These are phyloP conservation scores for Drosophila phalerata DNA, from an alignment of 2,888 invertebrate species.

Conservation along the genomic window DNA sequence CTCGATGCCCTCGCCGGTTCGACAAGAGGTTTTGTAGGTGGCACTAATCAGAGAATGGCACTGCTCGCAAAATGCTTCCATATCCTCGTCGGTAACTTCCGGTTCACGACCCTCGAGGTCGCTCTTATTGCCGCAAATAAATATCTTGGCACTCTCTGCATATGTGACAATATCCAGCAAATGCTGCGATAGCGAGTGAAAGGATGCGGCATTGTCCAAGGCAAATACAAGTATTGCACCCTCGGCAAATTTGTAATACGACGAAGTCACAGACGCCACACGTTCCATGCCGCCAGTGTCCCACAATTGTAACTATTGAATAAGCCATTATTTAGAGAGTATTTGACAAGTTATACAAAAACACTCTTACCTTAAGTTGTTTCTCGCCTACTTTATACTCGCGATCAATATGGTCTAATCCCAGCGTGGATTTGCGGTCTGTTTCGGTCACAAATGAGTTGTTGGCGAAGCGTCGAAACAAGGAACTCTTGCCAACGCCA, in stretches of 20 bases:
- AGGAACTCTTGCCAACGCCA: conserved; percentile 97
- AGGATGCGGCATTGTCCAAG: conserved; percentile 95
- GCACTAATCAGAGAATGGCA: conserved; percentile 95
- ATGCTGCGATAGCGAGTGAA: conserved; percentile 96
- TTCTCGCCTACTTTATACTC: conserved; percentile 91
- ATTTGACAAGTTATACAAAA: not conserved
- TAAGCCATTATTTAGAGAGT: not conserved
- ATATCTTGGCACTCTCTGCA: conserved; percentile 97
- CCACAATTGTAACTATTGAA: conserved; percentile 94
- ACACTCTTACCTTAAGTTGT: conserved; percentile 84
- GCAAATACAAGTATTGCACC: conserved; percentile 97
- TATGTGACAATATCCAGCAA: conserved; percentile 96
- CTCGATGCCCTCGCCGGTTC: conserved; percentile 93
- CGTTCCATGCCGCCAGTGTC: conserved; percentile 99
- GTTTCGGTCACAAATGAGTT: conserved; percentile 88
- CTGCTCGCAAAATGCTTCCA: conserved; percentile 96
- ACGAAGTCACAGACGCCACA: conserved; percentile 97
- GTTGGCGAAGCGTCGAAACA: conserved; percentile 95
- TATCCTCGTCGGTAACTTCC: conserved; percentile 93
- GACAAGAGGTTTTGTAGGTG: conserved; percentile 96
- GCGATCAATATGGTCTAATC: conserved; percentile 95
- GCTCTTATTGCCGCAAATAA: conserved; percentile 96
- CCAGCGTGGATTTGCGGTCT: conserved; percentile 94
- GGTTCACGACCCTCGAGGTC: conserved; percentile 91
- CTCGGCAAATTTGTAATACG: conserved; percentile 98